phyloP scores from a whole-genome alignment of 1,140 invertebrate species.

The Aphidius gifuensis region DNA sequence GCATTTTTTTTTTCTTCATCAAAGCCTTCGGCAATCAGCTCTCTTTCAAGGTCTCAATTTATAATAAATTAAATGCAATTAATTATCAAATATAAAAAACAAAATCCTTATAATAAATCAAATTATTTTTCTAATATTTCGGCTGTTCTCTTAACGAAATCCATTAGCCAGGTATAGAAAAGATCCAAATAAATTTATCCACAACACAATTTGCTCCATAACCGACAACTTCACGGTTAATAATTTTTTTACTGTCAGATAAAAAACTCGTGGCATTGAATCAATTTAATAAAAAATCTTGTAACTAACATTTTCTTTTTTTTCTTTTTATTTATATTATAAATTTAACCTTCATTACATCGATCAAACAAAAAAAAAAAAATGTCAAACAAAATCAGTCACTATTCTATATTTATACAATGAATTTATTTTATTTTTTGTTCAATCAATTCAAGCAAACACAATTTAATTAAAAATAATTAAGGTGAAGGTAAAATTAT shows the following conservation, averaged over 20 bases:
- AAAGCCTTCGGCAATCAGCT: conserved; percentile 66
- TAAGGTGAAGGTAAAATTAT: no score
- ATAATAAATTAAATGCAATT: background rate
- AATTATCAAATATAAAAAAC: background rate
- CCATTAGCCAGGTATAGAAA: conserved; percentile 65
- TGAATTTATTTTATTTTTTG: no score
- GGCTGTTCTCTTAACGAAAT: conserved; percentile 58
- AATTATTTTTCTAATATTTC: conserved; percentile 50
- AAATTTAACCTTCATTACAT: no score
- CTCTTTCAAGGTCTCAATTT: conserved; percentile 54
- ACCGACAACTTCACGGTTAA: conserved; percentile 67
- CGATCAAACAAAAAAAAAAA: no score
- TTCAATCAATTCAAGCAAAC: background rate
- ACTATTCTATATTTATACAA: no score
- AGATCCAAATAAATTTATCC: conserved; percentile 59
- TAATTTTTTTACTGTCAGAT: conserved; percentile 35
- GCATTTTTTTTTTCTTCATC: conserved; percentile 66
- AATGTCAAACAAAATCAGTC: no score
- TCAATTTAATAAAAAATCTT: background rate
- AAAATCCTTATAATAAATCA: background rate
- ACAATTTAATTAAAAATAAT: no score
- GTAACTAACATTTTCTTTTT: conserved; percentile 1
- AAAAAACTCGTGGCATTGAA: background rate
- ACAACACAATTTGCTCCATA: conserved; percentile 59
- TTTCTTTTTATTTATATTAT: background rate